Conservation (phyloP, 1,140 invertebrate species). For the Cotesia typhae region DNA sequence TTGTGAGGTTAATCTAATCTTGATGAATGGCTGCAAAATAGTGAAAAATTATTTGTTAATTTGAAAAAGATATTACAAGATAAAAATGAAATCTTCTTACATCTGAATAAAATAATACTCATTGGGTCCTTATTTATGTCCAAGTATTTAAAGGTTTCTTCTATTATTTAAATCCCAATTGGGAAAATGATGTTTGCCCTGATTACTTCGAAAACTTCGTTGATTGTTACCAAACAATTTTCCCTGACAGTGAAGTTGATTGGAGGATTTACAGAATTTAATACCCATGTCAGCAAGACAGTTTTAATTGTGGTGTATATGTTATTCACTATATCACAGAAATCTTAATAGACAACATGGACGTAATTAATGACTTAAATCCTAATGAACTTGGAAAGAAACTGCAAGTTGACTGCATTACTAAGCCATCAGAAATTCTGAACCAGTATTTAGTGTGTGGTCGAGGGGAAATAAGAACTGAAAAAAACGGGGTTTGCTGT, state of each 20-base stretch:
- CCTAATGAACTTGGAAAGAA: neutral
- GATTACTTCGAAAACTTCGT: neutral
- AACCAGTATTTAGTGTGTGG: neutral
- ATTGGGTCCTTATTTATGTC: neutral
- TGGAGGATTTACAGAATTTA: neutral
- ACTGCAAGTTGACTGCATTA: neutral
- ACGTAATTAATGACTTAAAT: neutral
- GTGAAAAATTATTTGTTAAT: neutral
- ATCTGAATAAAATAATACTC: neutral
- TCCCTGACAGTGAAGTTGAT: neutral
- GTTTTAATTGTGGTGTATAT: neutral
- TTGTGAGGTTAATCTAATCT: neutral
- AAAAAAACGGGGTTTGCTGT: neutral
- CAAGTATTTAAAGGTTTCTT: neutral
- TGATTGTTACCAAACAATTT: neutral
- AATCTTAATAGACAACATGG: neutral
- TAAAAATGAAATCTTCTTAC: neutral
- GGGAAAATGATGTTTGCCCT: neutral
- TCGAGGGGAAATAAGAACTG: neutral
- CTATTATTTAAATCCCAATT: neutral
- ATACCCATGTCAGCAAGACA: slow-evolving; percentile 3
- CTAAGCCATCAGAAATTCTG: neutral
- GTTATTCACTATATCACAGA: neutral
- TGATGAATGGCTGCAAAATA: neutral
- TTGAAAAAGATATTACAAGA: neutral